phyloP scores from a whole-genome alignment of 2,113 vertebrate species.

The Casuarius casuarius region DNA sequence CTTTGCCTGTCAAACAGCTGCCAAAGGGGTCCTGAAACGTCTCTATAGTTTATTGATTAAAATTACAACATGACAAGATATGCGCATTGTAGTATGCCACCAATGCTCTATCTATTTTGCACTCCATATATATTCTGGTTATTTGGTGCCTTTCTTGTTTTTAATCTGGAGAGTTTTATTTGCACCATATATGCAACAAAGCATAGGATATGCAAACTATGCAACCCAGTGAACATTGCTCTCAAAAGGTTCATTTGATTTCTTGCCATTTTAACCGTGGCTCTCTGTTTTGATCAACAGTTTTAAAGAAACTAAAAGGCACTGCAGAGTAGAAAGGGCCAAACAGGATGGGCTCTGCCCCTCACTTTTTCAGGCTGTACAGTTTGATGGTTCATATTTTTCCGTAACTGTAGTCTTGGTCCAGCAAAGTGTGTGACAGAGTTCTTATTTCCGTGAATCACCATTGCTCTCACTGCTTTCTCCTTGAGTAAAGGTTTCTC shows the following conservation, averaged over 20 bases:
- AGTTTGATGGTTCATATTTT: neutral
- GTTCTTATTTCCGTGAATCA: neutral
- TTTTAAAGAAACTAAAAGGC: neutral
- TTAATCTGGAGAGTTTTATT: neutral
- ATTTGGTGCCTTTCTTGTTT: neutral
- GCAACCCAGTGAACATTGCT: neutral
- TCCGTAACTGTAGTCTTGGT: accelerated
- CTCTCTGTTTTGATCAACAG: neutral
- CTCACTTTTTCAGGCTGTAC: neutral
- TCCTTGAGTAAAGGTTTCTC: neutral
- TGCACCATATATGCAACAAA: neutral
- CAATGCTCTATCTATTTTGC: neutral
- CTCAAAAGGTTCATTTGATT: neutral
- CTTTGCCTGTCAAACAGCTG: neutral
- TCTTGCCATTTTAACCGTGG: neutral
- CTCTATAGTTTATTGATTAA: neutral
- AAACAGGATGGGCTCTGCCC: accelerated
- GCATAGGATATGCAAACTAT: neutral
- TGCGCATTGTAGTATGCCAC: neutral
- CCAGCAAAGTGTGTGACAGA: neutral
- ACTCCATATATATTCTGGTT: neutral
- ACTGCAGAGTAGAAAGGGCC: neutral
- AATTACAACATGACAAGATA: neutral
- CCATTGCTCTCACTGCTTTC: accelerated
- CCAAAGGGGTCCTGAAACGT: neutral